phyloP scores from a whole-genome alignment of 2,113 vertebrate genomes.

The Cichladusa arquata region DNA sequence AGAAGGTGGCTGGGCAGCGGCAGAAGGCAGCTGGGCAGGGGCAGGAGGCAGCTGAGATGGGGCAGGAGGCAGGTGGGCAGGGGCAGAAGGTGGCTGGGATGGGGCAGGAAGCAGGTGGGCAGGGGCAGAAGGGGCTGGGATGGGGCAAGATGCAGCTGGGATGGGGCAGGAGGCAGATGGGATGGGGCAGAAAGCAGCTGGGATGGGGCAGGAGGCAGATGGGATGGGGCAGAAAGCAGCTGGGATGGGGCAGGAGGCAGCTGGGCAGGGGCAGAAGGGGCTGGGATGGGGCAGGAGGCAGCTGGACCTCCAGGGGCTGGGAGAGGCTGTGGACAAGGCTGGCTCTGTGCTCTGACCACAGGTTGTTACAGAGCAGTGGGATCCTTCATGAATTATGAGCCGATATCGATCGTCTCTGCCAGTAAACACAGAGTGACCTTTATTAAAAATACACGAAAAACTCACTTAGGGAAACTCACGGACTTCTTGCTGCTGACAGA shows the following conservation, averaged over 20 bases:
- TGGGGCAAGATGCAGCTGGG: no score
- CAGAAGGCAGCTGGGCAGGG: no score
- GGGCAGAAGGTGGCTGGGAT: not conserved
- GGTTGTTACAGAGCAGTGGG: constrained; percentile 2
- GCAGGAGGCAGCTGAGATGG: not conserved
- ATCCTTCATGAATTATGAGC: constrained; percentile 67
- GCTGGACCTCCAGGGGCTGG: not conserved
- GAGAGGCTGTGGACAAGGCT: not conserved
- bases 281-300: not conserved
- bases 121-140: not conserved
- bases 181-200: not conserved
- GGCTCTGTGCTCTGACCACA: not conserved
- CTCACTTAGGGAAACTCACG: constrained; percentile 30
- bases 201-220: not conserved
- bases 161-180: no score
- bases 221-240: not conserved
- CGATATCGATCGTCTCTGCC: constrained; percentile 50
- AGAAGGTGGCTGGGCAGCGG: not conserved
- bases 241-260: not conserved
- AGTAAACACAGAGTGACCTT: constrained; percentile 63
- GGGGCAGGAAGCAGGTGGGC: not conserved
- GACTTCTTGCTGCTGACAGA: not conserved
- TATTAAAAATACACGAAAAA: constrained; percentile 65
- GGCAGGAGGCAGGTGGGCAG: not conserved
- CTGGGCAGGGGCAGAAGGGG: not conserved